Conservation (phyloP, 1,140 invertebrate species). For the Parapsyche elsis region DNA sequence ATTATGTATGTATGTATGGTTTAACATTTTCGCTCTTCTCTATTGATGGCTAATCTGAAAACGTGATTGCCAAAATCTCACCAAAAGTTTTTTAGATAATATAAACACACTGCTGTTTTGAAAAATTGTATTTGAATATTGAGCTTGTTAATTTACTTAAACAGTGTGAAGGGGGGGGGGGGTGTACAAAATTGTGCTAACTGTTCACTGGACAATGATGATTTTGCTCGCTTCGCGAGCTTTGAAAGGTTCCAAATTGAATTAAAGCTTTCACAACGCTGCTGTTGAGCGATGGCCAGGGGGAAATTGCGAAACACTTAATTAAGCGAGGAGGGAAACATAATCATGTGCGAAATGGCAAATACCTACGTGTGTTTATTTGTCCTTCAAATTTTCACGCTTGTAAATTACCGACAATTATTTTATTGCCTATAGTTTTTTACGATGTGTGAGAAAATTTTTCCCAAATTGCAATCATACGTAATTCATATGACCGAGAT, state of each 20-base stretch:
- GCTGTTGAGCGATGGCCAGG: not conserved
- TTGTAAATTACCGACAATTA: not conserved
- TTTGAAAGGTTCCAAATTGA: not conserved
- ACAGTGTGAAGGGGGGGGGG: too few relatives aligned
- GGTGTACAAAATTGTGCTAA: too few relatives aligned
- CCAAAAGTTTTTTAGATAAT: not conserved
- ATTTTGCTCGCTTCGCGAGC: not conserved
- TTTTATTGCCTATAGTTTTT: not conserved
- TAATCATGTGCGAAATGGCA: conserved; percentile 3
- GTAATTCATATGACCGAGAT: not conserved
- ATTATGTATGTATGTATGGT: not conserved
- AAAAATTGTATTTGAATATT: too few relatives aligned
- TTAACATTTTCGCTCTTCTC: not conserved
- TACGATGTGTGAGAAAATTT: not conserved
- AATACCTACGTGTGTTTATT: not conserved
- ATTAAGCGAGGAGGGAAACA: not conserved
- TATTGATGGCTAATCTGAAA: not conserved
- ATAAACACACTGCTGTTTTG: too few relatives aligned
- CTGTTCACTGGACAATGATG: too few relatives aligned
- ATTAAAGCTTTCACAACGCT: not conserved
- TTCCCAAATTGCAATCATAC: not conserved
- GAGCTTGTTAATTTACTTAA: too few relatives aligned
- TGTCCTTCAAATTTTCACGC: not conserved
- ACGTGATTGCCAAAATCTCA: not conserved
- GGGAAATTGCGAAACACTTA: not conserved